phyloP scores from a whole-genome alignment of 53 echinoderm and acorn worm species.

The Luidia sarsii region DNA sequence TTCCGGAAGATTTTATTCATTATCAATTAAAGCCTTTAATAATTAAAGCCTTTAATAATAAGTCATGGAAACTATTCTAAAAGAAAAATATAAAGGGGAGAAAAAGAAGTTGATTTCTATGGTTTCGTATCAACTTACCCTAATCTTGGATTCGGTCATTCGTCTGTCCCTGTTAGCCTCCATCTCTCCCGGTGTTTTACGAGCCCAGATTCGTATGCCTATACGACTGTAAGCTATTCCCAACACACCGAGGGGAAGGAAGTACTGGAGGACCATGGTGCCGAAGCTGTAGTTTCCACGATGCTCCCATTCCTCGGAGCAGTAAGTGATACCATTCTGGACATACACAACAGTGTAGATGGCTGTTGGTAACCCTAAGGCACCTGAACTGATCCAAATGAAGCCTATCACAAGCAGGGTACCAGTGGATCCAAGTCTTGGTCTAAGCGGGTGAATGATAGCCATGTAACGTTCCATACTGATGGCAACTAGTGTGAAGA shows the following conservation, averaged over 20 bases:
- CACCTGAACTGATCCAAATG: slow-evolving; percentile 82
- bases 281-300: slow-evolving; percentile 69
- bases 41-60: no score
- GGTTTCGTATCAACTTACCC: slow-evolving; percentile 58
- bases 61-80: no score
- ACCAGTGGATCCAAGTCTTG: slow-evolving; percentile 75
- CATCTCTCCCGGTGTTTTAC: slow-evolving; percentile 87
- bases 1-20: no score
- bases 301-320: slow-evolving; percentile 70
- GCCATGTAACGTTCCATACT: slow-evolving; percentile 91
- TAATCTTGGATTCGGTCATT: slow-evolving; percentile 87
- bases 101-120: no score
- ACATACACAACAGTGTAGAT: slow-evolving; percentile 57
- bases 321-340: slow-evolving; percentile 63
- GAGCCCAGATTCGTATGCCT: slow-evolving; percentile 81
- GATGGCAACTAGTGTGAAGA: slow-evolving; percentile 92
- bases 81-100: no score
- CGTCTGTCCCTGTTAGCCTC: slow-evolving; percentile 82
- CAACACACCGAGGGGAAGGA: slow-evolving; percentile 73
- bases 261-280: slow-evolving; percentile 76
- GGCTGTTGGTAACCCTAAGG: slow-evolving; percentile 80
- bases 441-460: slow-evolving; percentile 90
- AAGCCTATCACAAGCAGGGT: slow-evolving; percentile 72
- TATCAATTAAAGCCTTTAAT: no score
- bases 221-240: slow-evolving; percentile 78